Base-by-base conservation (phyloP, 2,113 vertebrate genomes). In the Amblyornis subalaris region DNA sequence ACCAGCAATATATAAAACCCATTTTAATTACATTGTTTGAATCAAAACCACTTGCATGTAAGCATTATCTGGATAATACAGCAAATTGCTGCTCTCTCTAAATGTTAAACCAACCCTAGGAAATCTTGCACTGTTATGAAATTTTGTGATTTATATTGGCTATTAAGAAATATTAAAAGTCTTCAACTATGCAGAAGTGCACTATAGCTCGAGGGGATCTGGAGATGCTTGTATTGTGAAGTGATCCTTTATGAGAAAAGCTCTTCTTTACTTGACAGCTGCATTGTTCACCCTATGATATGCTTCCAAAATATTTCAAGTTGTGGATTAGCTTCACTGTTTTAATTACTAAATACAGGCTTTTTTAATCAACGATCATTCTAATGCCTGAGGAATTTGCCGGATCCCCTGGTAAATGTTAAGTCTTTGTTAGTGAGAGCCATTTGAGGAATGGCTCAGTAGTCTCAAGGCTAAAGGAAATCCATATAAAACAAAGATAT, bases 391-490 rank as follows among this genome's bases (percentile, higher is more conserved):
- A 97, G 89, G 96, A 97, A 97, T 98, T 96, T 96, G 48, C 87
- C 93, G 12, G 1, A 24, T 97, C 70, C 81, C 96, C 95, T 95
- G 95, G 85, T 95, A 94, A 98, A 98, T 91, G 89, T 94, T 95
- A 97, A 96, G 80, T 83, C 96, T 97, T 97, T 97, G 94, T 97
- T 96, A 96, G 61, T 51, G 44, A 96, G 90, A 93, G 65, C 78
- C 87, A 94, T 88, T 71, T 95, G 90, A 94, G 95, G 93, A 97
- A 93, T 89, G 88, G 83, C 74, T 94, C 83, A 65, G 90, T 96
- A 95, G 83, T 97, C 88, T 94, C 72, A 95, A 74, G 44, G 73
- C 71, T 87, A 81, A 94, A 94, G 88, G 96, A 93, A 95, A 94
- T 85, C 65, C 12, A 55, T 70, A 79, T 82, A 89, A 97, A 96